phyloP scores from a whole-genome alignment of 2,113 vertebrate species.

The Abramis brama region DNA sequence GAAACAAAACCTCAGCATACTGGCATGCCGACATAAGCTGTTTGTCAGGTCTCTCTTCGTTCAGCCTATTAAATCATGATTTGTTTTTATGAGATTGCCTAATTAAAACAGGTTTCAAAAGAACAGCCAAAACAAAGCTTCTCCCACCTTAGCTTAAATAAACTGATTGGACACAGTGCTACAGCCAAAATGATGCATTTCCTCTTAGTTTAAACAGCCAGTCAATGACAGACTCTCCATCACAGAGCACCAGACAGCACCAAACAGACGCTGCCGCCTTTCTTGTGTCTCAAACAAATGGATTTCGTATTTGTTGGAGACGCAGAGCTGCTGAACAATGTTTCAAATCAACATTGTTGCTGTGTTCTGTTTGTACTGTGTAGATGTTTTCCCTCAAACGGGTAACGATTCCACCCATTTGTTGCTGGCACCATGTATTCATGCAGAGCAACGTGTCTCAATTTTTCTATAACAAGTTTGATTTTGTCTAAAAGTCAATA shows the following conservation, averaged over 20 bases:
- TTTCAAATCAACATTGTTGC: constrained; percentile 7
- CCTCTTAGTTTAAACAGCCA: constrained; percentile 51
- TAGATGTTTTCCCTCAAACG: not conserved
- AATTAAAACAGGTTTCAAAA: constrained; percentile 35
- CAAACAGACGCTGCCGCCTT: constrained; percentile 41
- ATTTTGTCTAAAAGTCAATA: not conserved
- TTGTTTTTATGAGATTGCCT: constrained; percentile 41
- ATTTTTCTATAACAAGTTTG: not conserved
- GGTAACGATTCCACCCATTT: not conserved
- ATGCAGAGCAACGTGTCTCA: not conserved
- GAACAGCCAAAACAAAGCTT: constrained; percentile 20
- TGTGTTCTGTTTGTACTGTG: constrained; percentile 27
- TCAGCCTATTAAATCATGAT: constrained; percentile 43
- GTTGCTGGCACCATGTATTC: not conserved
- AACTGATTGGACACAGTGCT: constrained; percentile 31
- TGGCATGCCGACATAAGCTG: constrained; percentile 23
- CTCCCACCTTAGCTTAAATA: constrained; percentile 37
- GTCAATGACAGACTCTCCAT: constrained; percentile 52
- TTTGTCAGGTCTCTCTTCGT: constrained; percentile 19
- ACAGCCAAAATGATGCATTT: constrained; percentile 52
- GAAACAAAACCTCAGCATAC: constrained; percentile 5
- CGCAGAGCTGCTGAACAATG: not conserved
- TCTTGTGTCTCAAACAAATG: constrained; percentile 47
- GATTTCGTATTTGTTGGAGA: constrained; percentile 44
- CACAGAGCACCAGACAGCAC: constrained; percentile 11